Evolutionary conservation across 64 coral and sea anemone genomes (phyloP), one percentile per base, ranked within the genome.

Genomic region (Actinia equina): DNA sequence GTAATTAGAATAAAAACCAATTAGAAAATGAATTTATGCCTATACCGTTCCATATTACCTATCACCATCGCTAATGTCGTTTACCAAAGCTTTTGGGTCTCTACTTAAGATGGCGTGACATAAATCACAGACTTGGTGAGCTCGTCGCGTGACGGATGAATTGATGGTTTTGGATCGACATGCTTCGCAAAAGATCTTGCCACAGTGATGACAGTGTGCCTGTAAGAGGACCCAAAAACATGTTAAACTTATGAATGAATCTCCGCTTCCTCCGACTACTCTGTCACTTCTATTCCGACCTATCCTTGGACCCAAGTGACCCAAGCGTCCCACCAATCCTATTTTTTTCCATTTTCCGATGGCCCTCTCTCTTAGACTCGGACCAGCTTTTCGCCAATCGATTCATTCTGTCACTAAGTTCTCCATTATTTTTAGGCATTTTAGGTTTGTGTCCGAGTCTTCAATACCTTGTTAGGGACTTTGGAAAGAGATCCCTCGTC

Each of bases 181-280:
- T 20, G 71, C 46, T 78, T 93, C 92, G 63, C 94, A 96, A 80
- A 96, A 96, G 54, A 96, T 84, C 83, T 96, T 96, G 17, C 94
- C 94, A 49, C 94, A 96, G 44, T 96, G 94, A 37, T 93, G 88
- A 64, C 94, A 96, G 81, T 93, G 88, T 20, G 84, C 61, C 94
- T 96, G 79, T 74, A 2, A 14, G 12, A 41, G 20, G 25, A 74
- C 13, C 4, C n/a, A 74, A 74, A 41, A n/a, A 13, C 37, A 74
- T 74, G 27, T 74, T 74, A 13, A 41, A 10, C n/a, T 7, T 65
- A 4, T 65, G 19, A 65, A 7, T 65, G 62, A 65, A 10, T 10
- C 20, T 65, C 13, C 30, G 30, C 11, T 16, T 57, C 55, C 15
- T 16, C 55, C 55, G 7, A 57, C 55, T 12, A 57, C 13, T 16